These are phyloP conservation scores for Peromyscus maniculatus DNA, from an alignment of 2,113 vertebrate species.

Conservation along the genomic window DNA sequence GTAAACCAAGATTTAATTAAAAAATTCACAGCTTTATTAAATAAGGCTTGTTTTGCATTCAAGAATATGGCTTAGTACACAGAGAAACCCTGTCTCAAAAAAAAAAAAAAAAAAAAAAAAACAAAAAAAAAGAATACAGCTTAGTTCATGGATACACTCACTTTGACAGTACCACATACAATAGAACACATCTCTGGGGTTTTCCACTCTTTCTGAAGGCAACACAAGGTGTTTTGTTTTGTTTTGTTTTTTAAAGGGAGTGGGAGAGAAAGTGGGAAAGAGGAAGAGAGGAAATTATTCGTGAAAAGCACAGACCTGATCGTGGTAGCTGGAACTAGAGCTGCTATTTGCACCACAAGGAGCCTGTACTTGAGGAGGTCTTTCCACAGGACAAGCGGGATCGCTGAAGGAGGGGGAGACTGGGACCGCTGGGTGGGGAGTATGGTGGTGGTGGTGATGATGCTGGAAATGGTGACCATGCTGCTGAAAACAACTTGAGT, in stretches of 20 bases:
- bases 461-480: slow-evolving; percentile 92
- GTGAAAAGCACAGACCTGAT: slow-evolving; percentile 89
- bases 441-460: slow-evolving; percentile 94
- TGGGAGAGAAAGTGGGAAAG: too few relatives aligned
- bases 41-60: background rate
- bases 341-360: slow-evolving; percentile 91
- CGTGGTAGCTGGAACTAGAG: slow-evolving; percentile 89
- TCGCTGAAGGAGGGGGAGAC: slow-evolving; percentile 93
- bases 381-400: slow-evolving; percentile 93
- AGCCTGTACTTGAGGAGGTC: slow-evolving; percentile 92
- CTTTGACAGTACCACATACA: background rate
- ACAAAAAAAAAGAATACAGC: background rate
- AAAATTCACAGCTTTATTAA: background rate
- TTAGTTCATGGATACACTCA: background rate
- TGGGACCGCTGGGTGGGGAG: slow-evolving; percentile 90
- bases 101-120: too few relatives aligned
- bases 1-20: slow-evolving; percentile 32
- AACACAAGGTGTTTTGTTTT: background rate
- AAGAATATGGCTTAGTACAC: slow-evolving; percentile 5
- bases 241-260: too few relatives aligned
- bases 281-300: background rate
- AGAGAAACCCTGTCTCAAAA: too few relatives aligned
- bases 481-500: slow-evolving; percentile 94
- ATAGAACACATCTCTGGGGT: background rate
- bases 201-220: background rate